Evolutionary conservation across 2,888 invertebrate genomes (phyloP), one percentile per base, ranked within the genome.

Genomic region (Epicampocera succincta): DNA sequence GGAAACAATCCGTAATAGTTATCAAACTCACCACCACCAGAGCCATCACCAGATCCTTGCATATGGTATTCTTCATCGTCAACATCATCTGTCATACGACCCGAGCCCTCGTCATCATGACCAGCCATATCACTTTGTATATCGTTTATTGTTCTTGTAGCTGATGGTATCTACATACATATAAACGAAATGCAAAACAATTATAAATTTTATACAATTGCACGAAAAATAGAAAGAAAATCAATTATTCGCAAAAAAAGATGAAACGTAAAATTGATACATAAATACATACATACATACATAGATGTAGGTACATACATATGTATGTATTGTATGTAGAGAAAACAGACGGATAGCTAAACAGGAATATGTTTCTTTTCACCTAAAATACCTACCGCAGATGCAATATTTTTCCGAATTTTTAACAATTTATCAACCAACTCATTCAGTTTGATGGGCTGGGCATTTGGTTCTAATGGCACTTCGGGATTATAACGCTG

Each of bases 401-500:
- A 89, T 38, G 88, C 90, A 84, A 91, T 89, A 85, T 87, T 89
- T 81, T 89, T 89, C 75, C 90, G 89, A 81, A 91, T 88, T 84
- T 91, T 91, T 63, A 90, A 88, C 72, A 91, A 86, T 85, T 90
- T 90, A 84, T 91, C 91, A 46, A 88, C 90, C 84, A 91, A 77
- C 83, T 90, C 91, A 61, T 90, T 90, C 75, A 91, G 75, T 81
- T 89, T 88, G 58, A 86, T 88, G 33, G 87, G 85, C 76, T 89
- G 88, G 12, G 89, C 85, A 60, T 88, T 87, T 38, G 87, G 82
- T 60, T 87, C 89, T 78, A 88, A 85, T 83, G 91, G 91, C 79
- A 91, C 91, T 86, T 91, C 91, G 25, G 91, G 91, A 87, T 91
- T 91, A 82, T 91, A 91, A 69, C 89, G 89, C 84, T 91, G 91